Conservation (phyloP, 2,113 vertebrate species). For the Oreochromis niloticus region DNA sequence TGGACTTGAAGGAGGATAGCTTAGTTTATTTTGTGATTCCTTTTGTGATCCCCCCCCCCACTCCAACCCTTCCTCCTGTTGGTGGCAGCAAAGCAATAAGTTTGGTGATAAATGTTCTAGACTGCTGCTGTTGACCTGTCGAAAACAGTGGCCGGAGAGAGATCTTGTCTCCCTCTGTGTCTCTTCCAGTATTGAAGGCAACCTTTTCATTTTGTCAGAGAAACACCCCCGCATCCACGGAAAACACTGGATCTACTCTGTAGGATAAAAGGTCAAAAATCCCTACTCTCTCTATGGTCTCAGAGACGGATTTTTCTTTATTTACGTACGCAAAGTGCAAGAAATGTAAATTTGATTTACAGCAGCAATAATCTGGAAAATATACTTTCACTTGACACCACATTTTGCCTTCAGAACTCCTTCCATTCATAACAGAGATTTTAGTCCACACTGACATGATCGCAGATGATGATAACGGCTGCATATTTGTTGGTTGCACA, state of each 20-base stretch:
- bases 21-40: conserved; percentile 28
- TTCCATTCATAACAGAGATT: neutral
- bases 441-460: neutral
- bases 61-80: neutral
- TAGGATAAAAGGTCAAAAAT: neutral
- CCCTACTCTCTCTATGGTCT: rapidly evolving
- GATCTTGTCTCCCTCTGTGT: conserved; percentile 8
- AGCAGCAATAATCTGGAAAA: neutral
- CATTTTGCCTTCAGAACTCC: neutral
- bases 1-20: conserved; percentile 4
- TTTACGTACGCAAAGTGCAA: rapidly evolving
- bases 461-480: neutral
- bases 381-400: neutral
- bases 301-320: neutral
- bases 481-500: rapidly evolving
- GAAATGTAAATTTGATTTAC: neutral
- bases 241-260: neutral
- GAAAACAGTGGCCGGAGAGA: neutral
- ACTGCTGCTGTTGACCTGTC: conserved; percentile 8
- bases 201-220: neutral
- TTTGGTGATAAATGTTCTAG: conserved; percentile 23
- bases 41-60: conserved; percentile 4
- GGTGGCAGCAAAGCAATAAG: conserved; percentile 29
- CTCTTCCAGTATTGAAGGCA: neutral
- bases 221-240: neutral